A percentile compares a stretch with the other conserved stretches of the same genome.
Conservation (phyloP, 2,113 vertebrate species). For the Lepisosteus oculatus region DNA sequence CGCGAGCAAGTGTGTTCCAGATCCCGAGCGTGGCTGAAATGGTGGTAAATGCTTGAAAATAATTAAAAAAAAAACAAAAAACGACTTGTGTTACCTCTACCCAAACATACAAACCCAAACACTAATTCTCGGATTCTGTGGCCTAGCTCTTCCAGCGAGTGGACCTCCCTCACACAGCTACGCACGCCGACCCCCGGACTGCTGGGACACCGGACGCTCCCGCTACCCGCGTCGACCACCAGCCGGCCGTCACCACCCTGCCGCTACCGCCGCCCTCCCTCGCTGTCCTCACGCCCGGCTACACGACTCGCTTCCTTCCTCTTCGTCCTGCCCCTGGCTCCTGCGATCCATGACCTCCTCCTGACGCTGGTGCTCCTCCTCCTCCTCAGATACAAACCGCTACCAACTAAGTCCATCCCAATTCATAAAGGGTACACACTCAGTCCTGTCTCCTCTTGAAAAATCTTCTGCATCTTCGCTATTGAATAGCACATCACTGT, state of each 20-base stretch:
- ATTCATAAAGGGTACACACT: slow-evolving; percentile 25
- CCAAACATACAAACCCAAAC: slow-evolving; percentile 69
- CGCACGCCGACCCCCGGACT: slow-evolving; percentile 46
- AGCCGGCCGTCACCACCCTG: too few species aligned
- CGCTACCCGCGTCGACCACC: background rate
- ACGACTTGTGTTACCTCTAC: slow-evolving; percentile 58
- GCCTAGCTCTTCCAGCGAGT: slow-evolving; percentile 41
- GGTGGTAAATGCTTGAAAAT: too few species aligned
- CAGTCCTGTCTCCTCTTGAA: slow-evolving; percentile 45
- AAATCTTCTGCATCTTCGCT: slow-evolving; percentile 13
- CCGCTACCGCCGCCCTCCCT: slow-evolving; percentile 11
- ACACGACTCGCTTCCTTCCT: slow-evolving; percentile 25
- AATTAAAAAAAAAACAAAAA: slow-evolving; percentile 5
- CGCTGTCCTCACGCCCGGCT: slow-evolving; percentile 44
- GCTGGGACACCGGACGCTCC: background rate
- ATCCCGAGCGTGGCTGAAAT: slow-evolving; percentile 1
- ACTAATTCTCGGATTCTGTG: slow-evolving; percentile 34
- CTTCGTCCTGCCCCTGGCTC: slow-evolving; percentile 28
- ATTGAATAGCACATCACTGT: background rate
- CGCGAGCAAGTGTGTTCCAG: slow-evolving; percentile 62
- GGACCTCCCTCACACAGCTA: slow-evolving; percentile 51
- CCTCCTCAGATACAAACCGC: slow-evolving; percentile 8
- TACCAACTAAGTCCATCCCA: slow-evolving; percentile 58
- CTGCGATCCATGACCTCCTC: slow-evolving; percentile 17
- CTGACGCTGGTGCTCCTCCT: slow-evolving; percentile 40